Base-by-base conservation (phyloP, 2,888 invertebrate genomes). In the Leucophenga montana region DNA sequence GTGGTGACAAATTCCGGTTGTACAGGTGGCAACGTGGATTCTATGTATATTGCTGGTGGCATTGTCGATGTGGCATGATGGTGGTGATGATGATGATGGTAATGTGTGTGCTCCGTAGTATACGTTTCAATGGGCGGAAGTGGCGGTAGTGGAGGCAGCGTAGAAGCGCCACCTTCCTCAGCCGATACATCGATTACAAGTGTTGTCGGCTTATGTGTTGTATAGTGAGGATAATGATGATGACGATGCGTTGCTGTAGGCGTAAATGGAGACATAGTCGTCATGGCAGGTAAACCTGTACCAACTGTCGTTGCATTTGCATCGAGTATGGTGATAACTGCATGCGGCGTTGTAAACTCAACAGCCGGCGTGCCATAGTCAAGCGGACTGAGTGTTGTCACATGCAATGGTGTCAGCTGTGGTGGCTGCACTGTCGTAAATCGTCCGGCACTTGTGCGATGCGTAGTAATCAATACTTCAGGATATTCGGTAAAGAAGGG, bases 401-500 rank as follows among this genome's bases (percentile, higher is more conserved):
- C 78, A n/a, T 70, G 70, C 62, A 72, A 74, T 0, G 80, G 75
- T 5, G 74, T 67, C 4, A 71, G 62, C 0, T 75, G 75, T 44
- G 70, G 84, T 27, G 39, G 39, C 11, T 82, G 83, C 50, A 84
- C 77, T 6, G 87, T 86, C 18, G 85, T 83, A 65, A 84, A 82
- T 39, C 85, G 75, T 0, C 83, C 84, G 0, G 78, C 78, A 11
- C 80, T 78, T 2, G 85, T 77, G 57, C 85, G 77, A 66, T 86
- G 87, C 3, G 87, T 87, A 20, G 88, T 86, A 18, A 87, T 83
- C 44, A 80, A 77, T 3, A 88, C 85, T 59, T 88, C 88, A 0
- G 88, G 88, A 48, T 85, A 87, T 71, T 89, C 88, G 2, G 88
- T 88, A 67, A 88, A 88, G 83, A 88, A 88, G 3, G 88, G 88